Base-by-base conservation (phyloP, 1,140 invertebrate species). In the Caenorhabditis inopinata region DNA sequence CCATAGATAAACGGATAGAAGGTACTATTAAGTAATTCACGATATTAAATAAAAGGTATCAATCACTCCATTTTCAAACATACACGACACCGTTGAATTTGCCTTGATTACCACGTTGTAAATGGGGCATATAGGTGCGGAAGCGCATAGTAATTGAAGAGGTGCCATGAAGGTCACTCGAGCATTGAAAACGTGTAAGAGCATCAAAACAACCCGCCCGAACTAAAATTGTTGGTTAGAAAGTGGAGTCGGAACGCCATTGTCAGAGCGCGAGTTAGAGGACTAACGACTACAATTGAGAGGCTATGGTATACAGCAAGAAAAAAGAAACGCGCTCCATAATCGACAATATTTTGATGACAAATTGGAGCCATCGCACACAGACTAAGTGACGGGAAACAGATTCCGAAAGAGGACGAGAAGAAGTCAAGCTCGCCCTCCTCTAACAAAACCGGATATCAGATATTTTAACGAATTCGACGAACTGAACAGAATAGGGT, bases 161-260 rank as follows among this genome's bases (percentile, higher is more conserved):
- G 58, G 32, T 7, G 25, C 29, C 9, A 68, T 12, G 58, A 68
- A 68, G 58, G 58, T 68, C 58, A 68, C 32, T 42, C 32, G 58
- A 68, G 58, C 58, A 38, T 32, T 38, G 58, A 38, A 29, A 68
- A 38, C 38, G 58, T 11, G 7, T 9, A 14, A 32, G 58, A 38
- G 32, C 38, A 68, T 68, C 58, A 68, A 68, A 68, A 68, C 58
- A 68, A 68, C 58, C 51, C 58, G 58, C 58, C 32, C 32, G 58
- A 68, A 68, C 58, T 42, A 38, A 68, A 68, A 68, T 68, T 68
- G 58, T 38, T 68, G 58, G 58, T 68, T 68, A 68, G 58, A 32
- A 32, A n/a, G 58, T 68, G 32, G 6, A 38, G 58, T 68, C 58
- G 58, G 58, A 29, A 68, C 58, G 58, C 35, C 29, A 32, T 29